Conservation (phyloP, 2,888 invertebrate genomes). For the Mythimna albipuncta region DNA sequence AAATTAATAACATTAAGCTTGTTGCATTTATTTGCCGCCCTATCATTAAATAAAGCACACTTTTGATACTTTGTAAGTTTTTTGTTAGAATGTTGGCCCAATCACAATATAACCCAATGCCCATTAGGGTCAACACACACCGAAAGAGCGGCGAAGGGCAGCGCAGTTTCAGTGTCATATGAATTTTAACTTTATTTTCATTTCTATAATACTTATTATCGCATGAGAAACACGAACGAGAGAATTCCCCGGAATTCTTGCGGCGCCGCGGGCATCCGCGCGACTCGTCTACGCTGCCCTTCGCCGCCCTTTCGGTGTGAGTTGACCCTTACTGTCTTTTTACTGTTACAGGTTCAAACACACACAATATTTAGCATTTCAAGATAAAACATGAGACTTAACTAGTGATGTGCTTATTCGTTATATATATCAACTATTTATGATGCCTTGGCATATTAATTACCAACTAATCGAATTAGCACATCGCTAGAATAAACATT, state of each 20-base stretch:
- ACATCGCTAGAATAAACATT: slow-evolving; percentile 14
- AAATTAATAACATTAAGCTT: background rate
- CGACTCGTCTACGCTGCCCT: too few relatives aligned
- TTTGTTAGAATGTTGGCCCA: slow-evolving; percentile 14
- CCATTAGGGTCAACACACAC: too few relatives aligned
- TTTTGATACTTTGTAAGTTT: background rate
- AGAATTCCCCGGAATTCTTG: too few relatives aligned
- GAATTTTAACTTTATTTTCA: too few relatives aligned
- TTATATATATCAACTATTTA: background rate
- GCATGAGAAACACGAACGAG: too few relatives aligned
- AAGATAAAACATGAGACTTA: background rate
- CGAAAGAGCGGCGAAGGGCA: too few relatives aligned
- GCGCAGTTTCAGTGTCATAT: too few relatives aligned
- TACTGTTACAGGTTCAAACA: slow-evolving; percentile 29
- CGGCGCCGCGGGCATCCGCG: too few relatives aligned
- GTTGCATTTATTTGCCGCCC: background rate
- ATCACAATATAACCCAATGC: background rate
- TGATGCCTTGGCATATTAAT: slow-evolving; percentile 10
- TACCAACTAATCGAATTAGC: slow-evolving; percentile 14
- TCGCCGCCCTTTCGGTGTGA: too few relatives aligned
- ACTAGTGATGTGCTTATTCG: slow-evolving; percentile 17
- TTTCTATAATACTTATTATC: too few relatives aligned
- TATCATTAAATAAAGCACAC: background rate
- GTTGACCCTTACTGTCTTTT: slow-evolving; percentile 53
- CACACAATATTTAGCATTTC: slow-evolving; percentile 20